phyloP scores from a whole-genome alignment of 2,888 invertebrate species.

The Drosophila lacicola region DNA sequence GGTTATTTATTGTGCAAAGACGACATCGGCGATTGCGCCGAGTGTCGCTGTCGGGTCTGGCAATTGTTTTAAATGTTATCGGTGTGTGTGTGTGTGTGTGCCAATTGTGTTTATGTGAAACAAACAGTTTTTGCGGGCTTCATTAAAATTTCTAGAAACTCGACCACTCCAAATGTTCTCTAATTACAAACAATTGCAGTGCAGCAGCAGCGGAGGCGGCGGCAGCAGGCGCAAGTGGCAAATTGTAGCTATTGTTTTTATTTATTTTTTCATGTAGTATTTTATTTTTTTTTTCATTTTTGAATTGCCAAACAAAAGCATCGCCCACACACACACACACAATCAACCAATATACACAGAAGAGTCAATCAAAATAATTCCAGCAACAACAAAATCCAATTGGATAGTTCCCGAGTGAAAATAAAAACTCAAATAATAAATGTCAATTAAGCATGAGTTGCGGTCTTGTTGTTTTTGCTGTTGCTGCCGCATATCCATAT shows the following conservation, averaged over 20 bases:
- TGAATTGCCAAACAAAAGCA: slow-evolving; percentile 43
- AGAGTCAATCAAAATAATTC: slow-evolving; percentile 63
- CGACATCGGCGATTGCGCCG: slow-evolving; percentile 58
- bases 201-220: slow-evolving; percentile 21
- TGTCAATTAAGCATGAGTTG: slow-evolving; percentile 68
- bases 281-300: slow-evolving; percentile 29
- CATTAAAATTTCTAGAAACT: slow-evolving; percentile 63
- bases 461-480: background rate
- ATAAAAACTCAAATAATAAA: slow-evolving; percentile 60
- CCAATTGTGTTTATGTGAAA: slow-evolving; percentile 57
- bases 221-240: slow-evolving; percentile 17
- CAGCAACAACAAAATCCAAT: slow-evolving; percentile 38
- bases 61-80: slow-evolving; percentile 40
- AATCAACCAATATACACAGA: slow-evolving; percentile 10
- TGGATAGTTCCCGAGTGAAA: slow-evolving; percentile 23
- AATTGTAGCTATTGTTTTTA: slow-evolving; percentile 47
- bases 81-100: slow-evolving; percentile 24
- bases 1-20: slow-evolving; percentile 27
- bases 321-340: slow-evolving; percentile 6
- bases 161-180: slow-evolving; percentile 54
- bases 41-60: slow-evolving; percentile 50
- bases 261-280: slow-evolving; percentile 32
- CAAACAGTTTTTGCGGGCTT: slow-evolving; percentile 48
- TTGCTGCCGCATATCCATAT: background rate
- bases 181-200: slow-evolving; percentile 63